A percentile compares a stretch with the other conserved stretches of the same genome.
Evolutionary conservation across 23 tunicate genomes (phyloP).

Genomic region (Ciona savignyi): DNA sequence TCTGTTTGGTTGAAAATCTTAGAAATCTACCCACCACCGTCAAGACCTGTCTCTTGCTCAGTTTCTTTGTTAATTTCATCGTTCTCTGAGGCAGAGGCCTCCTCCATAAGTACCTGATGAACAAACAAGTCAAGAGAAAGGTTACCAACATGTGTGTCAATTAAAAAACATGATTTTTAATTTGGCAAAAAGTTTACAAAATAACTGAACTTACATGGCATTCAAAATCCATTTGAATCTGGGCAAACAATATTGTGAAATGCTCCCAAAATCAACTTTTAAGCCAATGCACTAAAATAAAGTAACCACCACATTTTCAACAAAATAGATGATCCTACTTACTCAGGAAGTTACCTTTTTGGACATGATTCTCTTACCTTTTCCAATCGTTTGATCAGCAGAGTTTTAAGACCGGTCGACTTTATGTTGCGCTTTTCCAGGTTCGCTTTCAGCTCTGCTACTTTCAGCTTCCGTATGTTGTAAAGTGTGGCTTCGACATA

Average conservation of each 20-base stretch:
- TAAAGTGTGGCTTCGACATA: constrained; percentile 76
- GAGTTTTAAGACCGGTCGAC: constrained; percentile 66
- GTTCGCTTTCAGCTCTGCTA: constrained; percentile 64
- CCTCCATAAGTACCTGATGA: constrained; percentile 86
- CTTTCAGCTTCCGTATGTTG: constrained; percentile 78
- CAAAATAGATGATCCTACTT: neutral
- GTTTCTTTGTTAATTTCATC: constrained; percentile 20
- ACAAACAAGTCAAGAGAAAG: constrained; percentile 2
- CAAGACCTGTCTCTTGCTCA: constrained; percentile 31
- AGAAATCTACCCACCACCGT: constrained; percentile 39
- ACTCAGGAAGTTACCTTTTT: neutral
- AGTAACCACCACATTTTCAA: too few relatives aligned
- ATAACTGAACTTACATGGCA: too few relatives aligned
- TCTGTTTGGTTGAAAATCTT: constrained; percentile 4
- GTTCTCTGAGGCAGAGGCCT: constrained; percentile 56
- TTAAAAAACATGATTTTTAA: neutral
- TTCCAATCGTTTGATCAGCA: constrained; percentile 76
- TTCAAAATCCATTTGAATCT: too few relatives aligned
- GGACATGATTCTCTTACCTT: constrained; percentile 54
- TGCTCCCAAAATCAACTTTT: too few relatives aligned
- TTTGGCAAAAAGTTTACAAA: neutral
- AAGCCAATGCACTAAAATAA: too few relatives aligned
- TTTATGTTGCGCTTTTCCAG: constrained; percentile 61
- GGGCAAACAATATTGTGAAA: too few relatives aligned
- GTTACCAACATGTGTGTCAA: neutral